Percentiles rank a stretch among this genome's conserved stretches.
Conservation (phyloP, 2,113 vertebrate genomes). For the Alces alces region DNA sequence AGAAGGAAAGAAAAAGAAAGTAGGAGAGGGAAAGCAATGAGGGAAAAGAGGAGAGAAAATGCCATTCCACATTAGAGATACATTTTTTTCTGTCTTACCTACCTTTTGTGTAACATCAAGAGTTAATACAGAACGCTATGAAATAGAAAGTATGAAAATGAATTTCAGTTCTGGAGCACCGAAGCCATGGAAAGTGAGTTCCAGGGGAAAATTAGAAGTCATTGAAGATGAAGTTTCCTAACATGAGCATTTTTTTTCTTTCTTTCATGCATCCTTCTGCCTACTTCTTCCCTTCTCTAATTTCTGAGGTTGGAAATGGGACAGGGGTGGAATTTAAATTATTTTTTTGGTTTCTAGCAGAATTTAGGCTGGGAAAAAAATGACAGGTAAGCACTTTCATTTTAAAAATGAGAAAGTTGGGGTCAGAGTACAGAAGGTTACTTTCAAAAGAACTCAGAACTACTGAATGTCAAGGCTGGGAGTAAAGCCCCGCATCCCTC, state of each 20-base stretch:
- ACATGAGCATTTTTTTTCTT: not conserved
- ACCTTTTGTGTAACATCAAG: not conserved
- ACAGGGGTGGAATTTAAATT: not conserved
- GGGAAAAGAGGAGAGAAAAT: not conserved
- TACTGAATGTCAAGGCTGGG: not conserved
- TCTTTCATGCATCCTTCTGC: too few relatives aligned
- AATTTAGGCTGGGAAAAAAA: not conserved
- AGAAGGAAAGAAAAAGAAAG: not conserved
- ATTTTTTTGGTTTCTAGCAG: not conserved
- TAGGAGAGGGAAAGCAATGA: not conserved
- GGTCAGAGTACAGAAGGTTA: not conserved
- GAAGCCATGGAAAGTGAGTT: not conserved
- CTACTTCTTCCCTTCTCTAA: not conserved
- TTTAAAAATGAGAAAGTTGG: not conserved
- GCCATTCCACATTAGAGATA: not conserved
- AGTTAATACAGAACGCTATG: not conserved
- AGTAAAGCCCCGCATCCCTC: not conserved
- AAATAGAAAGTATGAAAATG: not conserved
- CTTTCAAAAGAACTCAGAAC: not conserved
- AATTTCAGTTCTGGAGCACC: not conserved
- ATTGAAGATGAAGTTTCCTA: too few relatives aligned
- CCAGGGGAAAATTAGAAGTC: not conserved
- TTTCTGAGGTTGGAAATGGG: not conserved
- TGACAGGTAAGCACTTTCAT: not conserved
- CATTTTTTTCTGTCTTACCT: not conserved